phyloP scores from a whole-genome alignment of 2,797 vertebrate genomes.

The Dipus sagitta region DNA sequence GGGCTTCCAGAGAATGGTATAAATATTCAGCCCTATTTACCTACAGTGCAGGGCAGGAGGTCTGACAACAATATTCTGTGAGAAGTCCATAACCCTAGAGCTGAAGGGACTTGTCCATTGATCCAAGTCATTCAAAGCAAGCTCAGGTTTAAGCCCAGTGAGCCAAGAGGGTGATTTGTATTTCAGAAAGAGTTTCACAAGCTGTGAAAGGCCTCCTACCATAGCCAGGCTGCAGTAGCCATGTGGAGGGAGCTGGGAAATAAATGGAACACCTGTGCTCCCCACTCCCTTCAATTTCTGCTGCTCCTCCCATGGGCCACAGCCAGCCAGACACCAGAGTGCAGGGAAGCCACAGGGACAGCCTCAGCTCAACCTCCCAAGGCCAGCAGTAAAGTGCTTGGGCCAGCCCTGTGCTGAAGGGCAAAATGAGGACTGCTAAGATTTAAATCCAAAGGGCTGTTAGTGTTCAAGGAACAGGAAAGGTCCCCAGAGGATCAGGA shows the following conservation, averaged over 20 bases:
- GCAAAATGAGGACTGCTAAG: neutral
- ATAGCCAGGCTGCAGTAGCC: neutral
- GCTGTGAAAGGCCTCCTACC: neutral
- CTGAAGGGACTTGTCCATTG: neutral
- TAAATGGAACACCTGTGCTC: neutral
- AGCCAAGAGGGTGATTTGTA: neutral
- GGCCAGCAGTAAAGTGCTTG: neutral
- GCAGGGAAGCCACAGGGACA: neutral
- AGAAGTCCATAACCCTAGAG: neutral
- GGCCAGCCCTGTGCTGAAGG: fast-evolving
- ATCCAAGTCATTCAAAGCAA: neutral
- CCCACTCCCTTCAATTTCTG: neutral
- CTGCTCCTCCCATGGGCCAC: neutral
- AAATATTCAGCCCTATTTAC: neutral
- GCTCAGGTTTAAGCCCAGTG: neutral
- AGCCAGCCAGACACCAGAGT: neutral
- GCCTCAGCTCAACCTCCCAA: neutral
- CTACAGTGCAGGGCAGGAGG: neutral
- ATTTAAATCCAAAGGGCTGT: neutral
- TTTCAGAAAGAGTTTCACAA: neutral
- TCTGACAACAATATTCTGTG: neutral
- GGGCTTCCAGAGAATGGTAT: neutral
- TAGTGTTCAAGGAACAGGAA: neutral
- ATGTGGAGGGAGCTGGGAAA: neutral
- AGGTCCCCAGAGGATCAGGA: neutral